A percentile compares a stretch with the other conserved stretches of the same genome.
Conservation (phyloP, 2,797 vertebrate species). For the Lacerta bilineata region DNA sequence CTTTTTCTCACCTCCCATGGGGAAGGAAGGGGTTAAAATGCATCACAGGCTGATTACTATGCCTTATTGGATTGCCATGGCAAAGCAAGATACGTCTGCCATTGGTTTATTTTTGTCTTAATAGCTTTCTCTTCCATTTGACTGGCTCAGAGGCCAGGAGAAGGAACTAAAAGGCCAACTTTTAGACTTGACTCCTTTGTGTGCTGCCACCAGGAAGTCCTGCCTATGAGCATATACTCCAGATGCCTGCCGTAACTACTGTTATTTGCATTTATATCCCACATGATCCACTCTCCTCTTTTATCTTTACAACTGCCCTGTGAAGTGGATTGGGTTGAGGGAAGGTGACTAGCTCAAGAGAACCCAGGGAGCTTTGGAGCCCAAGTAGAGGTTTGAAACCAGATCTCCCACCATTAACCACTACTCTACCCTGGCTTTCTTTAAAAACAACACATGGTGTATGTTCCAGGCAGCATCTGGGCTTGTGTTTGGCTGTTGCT, state of each 20-base stretch:
- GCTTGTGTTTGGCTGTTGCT: not conserved
- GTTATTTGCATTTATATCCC: not conserved
- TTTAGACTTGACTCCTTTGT: not conserved
- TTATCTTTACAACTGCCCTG: not conserved
- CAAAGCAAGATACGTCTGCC: not conserved
- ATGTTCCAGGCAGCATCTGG: not conserved
- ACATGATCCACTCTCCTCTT: not conserved
- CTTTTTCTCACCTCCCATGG: not conserved
- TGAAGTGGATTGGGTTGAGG: not conserved
- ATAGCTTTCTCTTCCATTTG: not conserved
- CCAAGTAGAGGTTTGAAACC: not conserved
- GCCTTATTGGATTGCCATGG: rapidly evolving
- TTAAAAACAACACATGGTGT: not conserved
- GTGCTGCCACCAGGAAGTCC: not conserved
- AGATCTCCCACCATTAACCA: not conserved
- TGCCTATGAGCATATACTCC: not conserved
- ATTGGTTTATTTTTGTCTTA: not conserved
- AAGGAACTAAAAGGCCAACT: not conserved
- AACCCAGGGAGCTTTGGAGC: not conserved
- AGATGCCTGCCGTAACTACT: not conserved
- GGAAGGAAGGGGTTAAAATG: conserved; percentile 18
- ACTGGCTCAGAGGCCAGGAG: no score
- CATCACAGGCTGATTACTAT: not conserved
- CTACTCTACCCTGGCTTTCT: not conserved
- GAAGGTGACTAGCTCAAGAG: not conserved